Percentiles rank a stretch among this genome's conserved stretches.
Evolutionary conservation across 2,888 invertebrate genomes (phyloP).

Genomic region (Aphodius sticticus): DNA sequence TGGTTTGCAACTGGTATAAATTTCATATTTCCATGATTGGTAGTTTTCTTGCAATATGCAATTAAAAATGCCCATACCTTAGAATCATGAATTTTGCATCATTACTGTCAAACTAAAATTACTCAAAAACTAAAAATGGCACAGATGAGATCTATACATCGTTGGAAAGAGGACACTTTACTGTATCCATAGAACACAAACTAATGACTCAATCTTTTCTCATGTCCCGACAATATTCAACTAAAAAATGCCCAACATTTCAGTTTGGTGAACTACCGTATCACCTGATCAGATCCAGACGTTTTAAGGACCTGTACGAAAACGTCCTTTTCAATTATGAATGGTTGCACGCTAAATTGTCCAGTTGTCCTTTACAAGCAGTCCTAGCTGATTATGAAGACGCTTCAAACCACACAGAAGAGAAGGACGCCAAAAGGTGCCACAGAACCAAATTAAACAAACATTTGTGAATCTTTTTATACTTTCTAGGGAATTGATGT

Average conservation of each 20-base stretch:
- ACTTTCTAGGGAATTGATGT: constrained; percentile 76
- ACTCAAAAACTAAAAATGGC: background rate
- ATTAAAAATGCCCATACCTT: background rate
- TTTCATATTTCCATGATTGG: background rate
- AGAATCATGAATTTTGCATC: background rate
- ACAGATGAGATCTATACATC: background rate
- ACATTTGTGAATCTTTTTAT: background rate
- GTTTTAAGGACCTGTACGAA: constrained; percentile 89
- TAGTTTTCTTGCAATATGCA: background rate
- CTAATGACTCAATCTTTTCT: background rate
- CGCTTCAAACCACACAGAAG: constrained; percentile 80
- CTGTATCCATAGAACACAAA: background rate
- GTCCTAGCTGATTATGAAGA: constrained; percentile 97
- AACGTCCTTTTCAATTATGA: constrained; percentile 97
- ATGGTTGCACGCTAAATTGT: constrained; percentile 96
- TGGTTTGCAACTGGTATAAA: background rate
- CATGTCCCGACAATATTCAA: background rate
- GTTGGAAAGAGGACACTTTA: background rate
- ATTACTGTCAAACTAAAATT: background rate
- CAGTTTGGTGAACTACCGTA: constrained; percentile 95
- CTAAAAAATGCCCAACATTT: constrained; percentile 37
- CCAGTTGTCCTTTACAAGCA: constrained; percentile 94
- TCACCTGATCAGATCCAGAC: constrained; percentile 89
- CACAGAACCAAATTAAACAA: constrained; percentile 5
- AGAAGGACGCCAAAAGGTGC: constrained; percentile 81